These are phyloP conservation scores for Pygoscelis antarcticus DNA, from an alignment of 2,113 vertebrate species.

Conservation along the genomic window DNA sequence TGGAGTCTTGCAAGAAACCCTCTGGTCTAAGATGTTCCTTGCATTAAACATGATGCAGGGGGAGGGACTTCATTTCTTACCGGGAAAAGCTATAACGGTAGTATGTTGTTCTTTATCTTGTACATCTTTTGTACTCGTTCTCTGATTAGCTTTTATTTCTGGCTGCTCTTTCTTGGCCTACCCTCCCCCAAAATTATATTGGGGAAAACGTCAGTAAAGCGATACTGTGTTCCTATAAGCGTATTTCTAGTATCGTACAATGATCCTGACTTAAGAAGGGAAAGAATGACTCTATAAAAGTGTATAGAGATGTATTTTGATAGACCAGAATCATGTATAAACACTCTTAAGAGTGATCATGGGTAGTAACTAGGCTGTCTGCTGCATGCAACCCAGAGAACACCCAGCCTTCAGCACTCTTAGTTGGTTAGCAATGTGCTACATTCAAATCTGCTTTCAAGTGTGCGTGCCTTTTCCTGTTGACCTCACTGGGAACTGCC, in stretches of 20 bases:
- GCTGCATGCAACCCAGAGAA: neutral
- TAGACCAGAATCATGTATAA: neutral
- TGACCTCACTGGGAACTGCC: neutral
- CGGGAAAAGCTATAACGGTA: neutral
- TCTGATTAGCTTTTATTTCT: neutral
- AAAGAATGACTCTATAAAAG: neutral
- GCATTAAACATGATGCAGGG: neutral
- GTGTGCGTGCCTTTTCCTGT: neutral
- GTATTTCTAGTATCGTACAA: neutral
- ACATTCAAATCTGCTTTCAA: neutral
- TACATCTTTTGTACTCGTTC: neutral
- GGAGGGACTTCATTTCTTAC: neutral
- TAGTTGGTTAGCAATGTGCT: neutral
- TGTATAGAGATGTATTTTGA: neutral
- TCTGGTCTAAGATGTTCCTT: neutral
- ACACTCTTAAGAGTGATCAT: neutral
- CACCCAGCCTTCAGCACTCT: neutral
- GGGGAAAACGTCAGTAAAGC: neutral
- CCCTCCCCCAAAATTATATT: neutral
- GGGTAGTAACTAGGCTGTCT: neutral
- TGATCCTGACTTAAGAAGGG: neutral
- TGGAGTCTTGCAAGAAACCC: neutral
- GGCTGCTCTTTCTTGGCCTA: neutral
- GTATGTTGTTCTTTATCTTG: neutral
- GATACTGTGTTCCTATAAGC: neutral